Base-by-base conservation (phyloP, 1,140 invertebrate genomes). In the Copidosoma floridanum region DNA sequence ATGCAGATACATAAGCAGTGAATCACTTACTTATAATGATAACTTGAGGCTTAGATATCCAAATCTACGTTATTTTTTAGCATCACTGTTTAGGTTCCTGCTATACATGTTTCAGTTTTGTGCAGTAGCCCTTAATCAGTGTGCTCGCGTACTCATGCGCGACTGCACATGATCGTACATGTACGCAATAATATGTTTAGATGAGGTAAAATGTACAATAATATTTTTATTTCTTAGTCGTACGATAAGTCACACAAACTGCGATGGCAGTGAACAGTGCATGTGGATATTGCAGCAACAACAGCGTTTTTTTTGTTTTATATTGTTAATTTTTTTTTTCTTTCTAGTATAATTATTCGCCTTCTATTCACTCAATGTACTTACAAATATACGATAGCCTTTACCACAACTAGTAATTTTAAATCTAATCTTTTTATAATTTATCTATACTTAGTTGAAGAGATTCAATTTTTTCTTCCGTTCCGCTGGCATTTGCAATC, bases 201-300 rank as follows among this genome's bases (percentile, higher is more conserved):
- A n/a, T n/a, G n/a, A n/a, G n/a, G n/a, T n/a, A n/a, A n/a, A 64
- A 66, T 61, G 62, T 67, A 63, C 60, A 67, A 67, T 67, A 67
- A 40, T 35, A 20, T 44, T 21, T 23, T 21, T 6, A 3, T 44
- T 20, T 44, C 6, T 3, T 35, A 35, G 6, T 6, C 50, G 48
- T 61, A 52, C 68, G 73, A 72, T 74, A 51, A 60, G 73, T 72
- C 77, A 80, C 73, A 78, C 70, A 74, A 78, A 80, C 73, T 80
- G 78, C 76, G 67, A 71, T 79, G 78, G 78, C 78, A 80, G 78
- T 80, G 76, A 78, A 78, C 73, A 78, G 75, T 79, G 75, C 76
- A 78, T 71, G 72, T 78, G 73, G 68, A 78, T 77, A 77, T 78
- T 76, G 71, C 72, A 78, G 74, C 69, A 75, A 72, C 75, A 77